These are phyloP conservation scores for Helicoverpa armigera DNA, from an alignment of 1,140 invertebrate species.

Conservation along the genomic window DNA sequence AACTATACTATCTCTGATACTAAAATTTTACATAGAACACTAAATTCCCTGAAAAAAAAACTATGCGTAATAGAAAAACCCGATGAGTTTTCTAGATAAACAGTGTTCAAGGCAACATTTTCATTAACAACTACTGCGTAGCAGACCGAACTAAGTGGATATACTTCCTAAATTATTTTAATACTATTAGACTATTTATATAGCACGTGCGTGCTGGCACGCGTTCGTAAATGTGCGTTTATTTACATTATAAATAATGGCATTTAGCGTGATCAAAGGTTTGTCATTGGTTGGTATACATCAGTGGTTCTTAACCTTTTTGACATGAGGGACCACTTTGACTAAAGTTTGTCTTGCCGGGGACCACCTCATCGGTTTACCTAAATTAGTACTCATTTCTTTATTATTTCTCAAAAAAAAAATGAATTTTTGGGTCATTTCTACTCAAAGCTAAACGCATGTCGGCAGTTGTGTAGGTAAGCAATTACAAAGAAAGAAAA, in stretches of 20 bases:
- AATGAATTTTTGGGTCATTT: too few relatives aligned
- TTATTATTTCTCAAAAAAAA: too few relatives aligned
- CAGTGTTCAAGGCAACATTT: not conserved
- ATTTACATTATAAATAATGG: not conserved
- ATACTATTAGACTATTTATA: not conserved
- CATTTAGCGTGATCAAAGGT: not conserved
- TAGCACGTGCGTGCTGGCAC: constrained; percentile 9
- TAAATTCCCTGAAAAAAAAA: not conserved
- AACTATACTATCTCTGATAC: too few relatives aligned
- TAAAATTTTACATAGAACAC: too few relatives aligned
- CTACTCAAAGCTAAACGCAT: too few relatives aligned
- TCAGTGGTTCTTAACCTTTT: too few relatives aligned
- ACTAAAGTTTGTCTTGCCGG: too few relatives aligned
- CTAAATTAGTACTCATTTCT: too few relatives aligned
- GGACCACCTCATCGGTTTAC: too few relatives aligned
- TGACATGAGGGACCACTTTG: too few relatives aligned
- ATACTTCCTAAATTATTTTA: constrained; percentile 5
- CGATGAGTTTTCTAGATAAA: constrained; percentile 4
- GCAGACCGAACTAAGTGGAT: not conserved
- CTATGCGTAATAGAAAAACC: not conserved
- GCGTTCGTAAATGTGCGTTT: not conserved
- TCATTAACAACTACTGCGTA: not conserved
- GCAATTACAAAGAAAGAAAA: too few relatives aligned
- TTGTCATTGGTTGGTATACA: not conserved
- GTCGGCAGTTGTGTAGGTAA: too few relatives aligned